Conservation (phyloP, 2,888 invertebrate species). For the Steromphala cineraria region DNA sequence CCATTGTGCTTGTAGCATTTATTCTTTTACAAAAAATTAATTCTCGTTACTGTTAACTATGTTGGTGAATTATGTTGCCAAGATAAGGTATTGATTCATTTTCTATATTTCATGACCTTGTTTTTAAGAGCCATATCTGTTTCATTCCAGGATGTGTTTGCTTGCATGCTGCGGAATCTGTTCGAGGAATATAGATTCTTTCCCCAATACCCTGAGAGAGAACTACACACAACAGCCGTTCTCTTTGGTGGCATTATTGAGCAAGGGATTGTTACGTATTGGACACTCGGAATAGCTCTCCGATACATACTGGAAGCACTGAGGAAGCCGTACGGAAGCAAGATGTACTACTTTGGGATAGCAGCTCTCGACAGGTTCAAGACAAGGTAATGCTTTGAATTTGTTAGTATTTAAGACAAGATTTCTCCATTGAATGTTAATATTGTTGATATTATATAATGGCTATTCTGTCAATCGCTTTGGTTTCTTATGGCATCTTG, state of each 20-base stretch:
- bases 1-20: too few relatives aligned
- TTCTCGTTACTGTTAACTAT: too few relatives aligned
- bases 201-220: constrained; percentile 98
- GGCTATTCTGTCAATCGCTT: too few relatives aligned
- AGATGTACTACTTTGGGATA: constrained; percentile 98
- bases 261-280: constrained; percentile 89
- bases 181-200: constrained; percentile 99
- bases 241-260: constrained; percentile 98
- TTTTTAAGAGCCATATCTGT: too few relatives aligned
- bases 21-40: too few relatives aligned
- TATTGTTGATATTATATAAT: too few relatives aligned
- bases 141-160: constrained; percentile 81
- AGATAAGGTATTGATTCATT: too few relatives aligned
- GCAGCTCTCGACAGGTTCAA: constrained; percentile 97
- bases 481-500: too few relatives aligned
- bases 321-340: constrained; percentile 92
- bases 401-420: too few relatives aligned
- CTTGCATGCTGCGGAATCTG: constrained; percentile 96
- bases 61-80: too few relatives aligned
- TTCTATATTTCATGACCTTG: neutral
- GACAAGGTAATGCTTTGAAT: constrained; percentile 66
- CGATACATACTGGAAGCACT: constrained; percentile 95
- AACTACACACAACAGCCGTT: constrained; percentile 96
- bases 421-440: too few relatives aligned
- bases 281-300: constrained; percentile 87